Base-by-base conservation (phyloP, 2,888 invertebrate genomes). In the Eurytoma adleriae region DNA sequence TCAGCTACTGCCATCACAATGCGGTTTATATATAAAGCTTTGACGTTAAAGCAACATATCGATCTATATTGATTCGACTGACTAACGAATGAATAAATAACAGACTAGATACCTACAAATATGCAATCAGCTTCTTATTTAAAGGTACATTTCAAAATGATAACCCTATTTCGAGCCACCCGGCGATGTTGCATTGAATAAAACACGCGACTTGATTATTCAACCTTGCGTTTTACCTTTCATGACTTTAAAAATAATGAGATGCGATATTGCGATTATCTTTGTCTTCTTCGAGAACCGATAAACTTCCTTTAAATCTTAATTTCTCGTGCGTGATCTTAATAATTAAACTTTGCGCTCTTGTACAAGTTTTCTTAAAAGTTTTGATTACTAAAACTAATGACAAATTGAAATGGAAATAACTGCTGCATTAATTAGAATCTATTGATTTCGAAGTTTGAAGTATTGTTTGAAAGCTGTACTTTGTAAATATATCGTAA, bases 191-290 rank as follows among this genome's bases (percentile, higher is more conserved):
- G 73, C 73, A 72, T 56, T 40, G 56, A 54, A 18, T 54, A 20
- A 54, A 72, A 24, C 74, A 66, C 74, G 74, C 74, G 62, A 74
- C 48, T 74, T 57, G 12, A 57, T 74, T 74, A 54, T 66, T 66
- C 57, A 66, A 74, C 74, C 74, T 74, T 74, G 74, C 16, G 14
- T 48, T 40, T 74, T 48, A n/a, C 40, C 54, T 74, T 66, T 74
- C 74, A 57, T 74, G 66, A 74, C 74, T 74, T 40, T 64, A 48
- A 40, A 56, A 64, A 40, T 64, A 64, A 64, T 64, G 64, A 18
- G 48, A 50, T n/a, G 1, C n/a, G 40, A 40, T 27, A 20, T 62
- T 30, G 14, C 54, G n/a, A 64, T 64, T 64, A 40, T 64, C n/a
- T 14, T 48, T 54, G 2, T 54, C 54, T 5, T 52, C 10, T n/a